Conservation (phyloP, 2,113 vertebrate genomes). For the Malurus elegans region DNA sequence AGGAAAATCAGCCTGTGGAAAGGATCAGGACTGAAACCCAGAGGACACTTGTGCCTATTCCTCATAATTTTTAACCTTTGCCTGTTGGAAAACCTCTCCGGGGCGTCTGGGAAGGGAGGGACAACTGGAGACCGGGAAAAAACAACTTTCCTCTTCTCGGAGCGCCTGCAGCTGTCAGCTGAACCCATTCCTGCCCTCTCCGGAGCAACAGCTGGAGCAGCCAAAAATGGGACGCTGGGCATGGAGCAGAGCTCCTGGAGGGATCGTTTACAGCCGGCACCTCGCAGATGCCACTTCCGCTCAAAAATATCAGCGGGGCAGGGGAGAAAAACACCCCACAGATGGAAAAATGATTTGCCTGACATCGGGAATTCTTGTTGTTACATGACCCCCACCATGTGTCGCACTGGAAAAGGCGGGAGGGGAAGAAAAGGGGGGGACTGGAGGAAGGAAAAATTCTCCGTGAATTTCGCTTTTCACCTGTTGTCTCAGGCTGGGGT, state of each 20-base stretch:
- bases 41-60: not conserved
- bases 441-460: constrained; percentile 7
- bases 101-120: not conserved
- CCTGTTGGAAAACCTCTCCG: not conserved
- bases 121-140: constrained; percentile 61
- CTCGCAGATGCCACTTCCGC: constrained; percentile 71
- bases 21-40: not conserved
- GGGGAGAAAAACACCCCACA: not conserved
- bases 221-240: constrained; percentile 52
- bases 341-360: constrained; percentile 71
- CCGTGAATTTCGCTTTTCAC: constrained; percentile 32
- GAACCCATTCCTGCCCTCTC: constrained; percentile 48
- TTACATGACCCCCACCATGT: constrained; percentile 59
- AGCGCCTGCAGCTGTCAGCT: constrained; percentile 73
- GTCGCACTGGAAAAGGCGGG: constrained; percentile 5
- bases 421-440: not conserved
- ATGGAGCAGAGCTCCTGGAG: constrained; percentile 4
- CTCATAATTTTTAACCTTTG: not conserved
- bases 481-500: constrained; percentile 29
- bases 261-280: constrained; percentile 63
- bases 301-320: constrained; percentile 14
- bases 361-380: constrained; percentile 62
- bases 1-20: not conserved
- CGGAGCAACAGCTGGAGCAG: constrained; percentile 75
- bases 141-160: constrained; percentile 56